Conservation (phyloP, 2,888 invertebrate species). For the Tanypteryx hageni region DNA sequence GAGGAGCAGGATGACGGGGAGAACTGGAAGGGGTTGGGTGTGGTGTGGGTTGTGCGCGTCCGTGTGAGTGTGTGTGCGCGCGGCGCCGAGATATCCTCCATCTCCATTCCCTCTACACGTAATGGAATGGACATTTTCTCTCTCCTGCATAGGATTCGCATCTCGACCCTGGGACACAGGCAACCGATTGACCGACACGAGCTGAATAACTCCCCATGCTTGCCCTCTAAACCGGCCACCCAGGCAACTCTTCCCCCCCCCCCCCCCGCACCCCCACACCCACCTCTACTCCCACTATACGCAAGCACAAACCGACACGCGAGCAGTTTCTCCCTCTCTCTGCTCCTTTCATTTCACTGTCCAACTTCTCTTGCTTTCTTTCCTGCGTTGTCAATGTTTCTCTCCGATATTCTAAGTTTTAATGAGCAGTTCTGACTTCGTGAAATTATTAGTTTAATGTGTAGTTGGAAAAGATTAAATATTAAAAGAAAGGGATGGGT, state of each 20-base stretch:
- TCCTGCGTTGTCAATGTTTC: too few species aligned
- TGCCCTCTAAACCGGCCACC: neutral
- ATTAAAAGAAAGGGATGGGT: too few species aligned
- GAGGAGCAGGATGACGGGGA: neutral
- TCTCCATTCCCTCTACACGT: neutral
- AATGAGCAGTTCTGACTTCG: too few species aligned
- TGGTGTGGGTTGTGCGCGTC: neutral
- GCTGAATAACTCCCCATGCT: neutral
- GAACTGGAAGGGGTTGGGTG: neutral
- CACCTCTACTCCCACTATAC: neutral
- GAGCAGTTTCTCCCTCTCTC: neutral
- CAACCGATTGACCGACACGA: neutral
- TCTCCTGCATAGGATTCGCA: neutral
- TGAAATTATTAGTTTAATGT: too few species aligned
- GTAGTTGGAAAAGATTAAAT: too few species aligned
- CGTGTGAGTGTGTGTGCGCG: neutral
- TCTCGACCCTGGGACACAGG: neutral
- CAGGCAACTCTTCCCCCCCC: neutral
- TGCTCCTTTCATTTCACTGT: too few species aligned
- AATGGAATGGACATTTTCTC: constrained; percentile 21
- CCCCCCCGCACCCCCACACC: neutral
- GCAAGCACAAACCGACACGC: neutral
- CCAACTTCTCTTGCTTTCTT: too few species aligned
- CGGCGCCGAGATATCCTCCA: neutral
- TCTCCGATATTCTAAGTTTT: too few species aligned